phyloP scores from a whole-genome alignment of 2,113 vertebrate genomes.

The Larimichthys polyactis region DNA sequence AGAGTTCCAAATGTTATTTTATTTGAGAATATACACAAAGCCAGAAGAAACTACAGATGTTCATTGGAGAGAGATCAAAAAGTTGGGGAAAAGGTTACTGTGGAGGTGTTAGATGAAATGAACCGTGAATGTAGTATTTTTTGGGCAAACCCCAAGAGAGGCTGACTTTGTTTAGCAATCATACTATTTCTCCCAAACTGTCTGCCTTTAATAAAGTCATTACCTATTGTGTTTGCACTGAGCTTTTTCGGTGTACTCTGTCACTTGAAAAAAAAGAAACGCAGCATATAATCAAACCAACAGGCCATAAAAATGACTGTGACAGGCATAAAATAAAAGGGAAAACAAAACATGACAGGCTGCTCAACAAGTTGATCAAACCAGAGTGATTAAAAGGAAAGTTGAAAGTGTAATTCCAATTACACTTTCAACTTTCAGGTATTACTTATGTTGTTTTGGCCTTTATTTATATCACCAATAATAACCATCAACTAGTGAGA shows the following conservation, averaged over 20 bases:
- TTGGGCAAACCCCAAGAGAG: conserved; percentile 41
- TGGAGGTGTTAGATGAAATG: conserved; percentile 38
- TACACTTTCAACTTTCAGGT: neutral
- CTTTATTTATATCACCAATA: conserved; percentile 16
- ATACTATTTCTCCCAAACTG: conserved; percentile 38
- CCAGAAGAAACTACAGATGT: conserved; percentile 11
- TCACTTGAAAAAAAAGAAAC: conserved; percentile 49
- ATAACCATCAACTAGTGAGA: neutral
- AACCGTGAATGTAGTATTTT: conserved; percentile 50
- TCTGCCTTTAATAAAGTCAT: conserved; percentile 66
- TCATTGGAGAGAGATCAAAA: conserved; percentile 21
- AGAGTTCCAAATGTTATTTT: conserved; percentile 14
- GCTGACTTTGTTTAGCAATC: conserved; percentile 57
- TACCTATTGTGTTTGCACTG: conserved; percentile 49
- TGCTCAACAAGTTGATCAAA: conserved; percentile 32
- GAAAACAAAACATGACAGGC: conserved; percentile 31
- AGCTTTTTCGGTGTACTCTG: conserved; percentile 41
- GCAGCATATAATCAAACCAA: conserved; percentile 65
- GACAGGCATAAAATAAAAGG: conserved; percentile 43
- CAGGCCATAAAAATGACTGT: conserved; percentile 59
- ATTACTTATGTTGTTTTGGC: neutral
- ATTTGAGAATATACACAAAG: conserved; percentile 22
- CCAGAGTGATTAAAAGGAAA: neutral
- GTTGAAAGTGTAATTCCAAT: neutral
- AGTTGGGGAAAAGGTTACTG: conserved; percentile 5